These are phyloP conservation scores for Leucophenga montana DNA, from an alignment of 2,888 invertebrate genomes.

Conservation along the genomic window DNA sequence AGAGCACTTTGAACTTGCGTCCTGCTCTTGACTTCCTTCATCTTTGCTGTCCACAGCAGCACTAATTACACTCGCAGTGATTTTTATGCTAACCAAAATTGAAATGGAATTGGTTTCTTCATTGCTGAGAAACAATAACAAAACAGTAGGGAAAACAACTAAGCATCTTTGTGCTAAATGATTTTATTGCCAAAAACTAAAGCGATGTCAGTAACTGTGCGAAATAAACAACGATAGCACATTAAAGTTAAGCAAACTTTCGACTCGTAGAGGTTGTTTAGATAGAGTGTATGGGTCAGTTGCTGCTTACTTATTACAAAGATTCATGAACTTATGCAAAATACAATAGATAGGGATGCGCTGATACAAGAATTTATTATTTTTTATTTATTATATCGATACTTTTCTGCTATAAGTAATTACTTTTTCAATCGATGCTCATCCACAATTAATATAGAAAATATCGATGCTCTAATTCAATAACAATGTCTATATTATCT, in stretches of 20 bases:
- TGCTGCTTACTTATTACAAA: constrained; percentile 37
- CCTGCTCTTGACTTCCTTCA: background rate
- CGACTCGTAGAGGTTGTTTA: background rate
- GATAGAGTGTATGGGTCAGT: background rate
- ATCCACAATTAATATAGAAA: too few relatives aligned
- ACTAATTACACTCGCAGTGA: constrained; percentile 60
- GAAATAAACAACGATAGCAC: background rate
- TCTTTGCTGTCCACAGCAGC: constrained; percentile 36
- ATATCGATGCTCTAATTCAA: too few relatives aligned
- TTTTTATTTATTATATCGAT: too few relatives aligned
- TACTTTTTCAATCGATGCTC: too few relatives aligned
- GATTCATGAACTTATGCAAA: constrained; percentile 29
- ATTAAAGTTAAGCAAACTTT: background rate
- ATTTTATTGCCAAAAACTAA: background rate
- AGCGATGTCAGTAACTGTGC: background rate
- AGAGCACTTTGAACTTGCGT: background rate
- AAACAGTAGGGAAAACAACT: constrained; percentile 14
- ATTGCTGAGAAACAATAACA: constrained; percentile 18
- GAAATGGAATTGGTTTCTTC: constrained; percentile 35
- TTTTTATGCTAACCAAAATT: constrained; percentile 50
- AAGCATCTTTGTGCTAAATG: constrained; percentile 5
- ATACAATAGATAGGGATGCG: too few relatives aligned
- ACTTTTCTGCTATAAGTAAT: too few relatives aligned
- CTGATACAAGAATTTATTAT: too few relatives aligned
- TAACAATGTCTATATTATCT: too few relatives aligned